Evolutionary conservation across 2,888 invertebrate genomes (phyloP).

Genomic region (Perithous albicinctus): DNA sequence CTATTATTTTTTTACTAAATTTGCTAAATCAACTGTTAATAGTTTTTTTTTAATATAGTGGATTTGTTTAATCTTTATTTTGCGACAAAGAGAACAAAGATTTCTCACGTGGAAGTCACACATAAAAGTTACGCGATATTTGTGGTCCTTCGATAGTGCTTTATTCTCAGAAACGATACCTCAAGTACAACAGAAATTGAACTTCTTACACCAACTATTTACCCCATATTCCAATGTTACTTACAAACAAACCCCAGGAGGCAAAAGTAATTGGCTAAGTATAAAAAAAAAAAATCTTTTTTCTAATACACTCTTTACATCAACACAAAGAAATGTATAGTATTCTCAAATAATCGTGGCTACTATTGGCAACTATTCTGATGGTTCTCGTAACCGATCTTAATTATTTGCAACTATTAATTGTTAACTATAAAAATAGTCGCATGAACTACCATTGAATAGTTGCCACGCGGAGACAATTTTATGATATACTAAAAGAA

Average conservation of each 20-base stretch:
- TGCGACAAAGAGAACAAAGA: background rate
- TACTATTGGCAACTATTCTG: background rate
- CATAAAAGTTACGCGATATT: background rate
- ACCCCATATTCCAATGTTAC: background rate
- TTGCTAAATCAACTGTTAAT: background rate
- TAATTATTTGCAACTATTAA: too few species aligned
- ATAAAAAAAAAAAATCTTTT: background rate
- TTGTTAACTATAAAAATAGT: background rate
- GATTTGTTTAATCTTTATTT: background rate
- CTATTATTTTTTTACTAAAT: background rate
- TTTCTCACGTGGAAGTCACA: background rate
- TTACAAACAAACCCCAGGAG: background rate
- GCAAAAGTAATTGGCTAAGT: background rate
- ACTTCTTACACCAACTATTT: background rate
- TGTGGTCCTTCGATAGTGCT: constrained; percentile 21
- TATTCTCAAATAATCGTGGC: too few species aligned
- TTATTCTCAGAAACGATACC: constrained; percentile 41
- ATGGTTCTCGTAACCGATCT: background rate
- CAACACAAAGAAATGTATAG: too few species aligned
- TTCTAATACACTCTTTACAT: too few species aligned
- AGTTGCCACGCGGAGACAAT: background rate
- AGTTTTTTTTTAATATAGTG: background rate
- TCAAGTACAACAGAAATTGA: constrained; percentile 28
- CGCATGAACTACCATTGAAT: background rate
- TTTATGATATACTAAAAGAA: background rate